Conservation (phyloP, 2,797 vertebrate genomes). For the Parauchenoglanis ngamensis region DNA sequence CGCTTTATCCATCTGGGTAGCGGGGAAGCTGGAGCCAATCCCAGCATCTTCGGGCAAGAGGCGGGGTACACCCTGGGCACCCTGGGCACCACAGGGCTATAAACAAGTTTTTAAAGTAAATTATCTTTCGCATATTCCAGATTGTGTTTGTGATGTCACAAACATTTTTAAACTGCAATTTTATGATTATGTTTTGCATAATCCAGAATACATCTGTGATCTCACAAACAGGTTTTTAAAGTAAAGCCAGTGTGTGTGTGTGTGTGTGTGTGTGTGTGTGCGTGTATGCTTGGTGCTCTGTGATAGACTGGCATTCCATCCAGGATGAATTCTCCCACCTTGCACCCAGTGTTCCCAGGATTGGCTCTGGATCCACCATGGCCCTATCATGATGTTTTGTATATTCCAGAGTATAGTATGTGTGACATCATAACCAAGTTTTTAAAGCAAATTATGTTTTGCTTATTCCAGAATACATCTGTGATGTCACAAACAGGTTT, state of each 20-base stretch:
- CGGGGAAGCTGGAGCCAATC: no score
- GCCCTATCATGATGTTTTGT: background rate
- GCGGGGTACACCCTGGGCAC: no score
- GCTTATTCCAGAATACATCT: background rate
- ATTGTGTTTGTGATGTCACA: background rate
- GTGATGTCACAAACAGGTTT: background rate
- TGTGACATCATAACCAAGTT: background rate
- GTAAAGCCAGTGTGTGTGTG: background rate
- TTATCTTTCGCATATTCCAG: background rate
- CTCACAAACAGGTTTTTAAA: background rate
- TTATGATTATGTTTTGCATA: background rate
- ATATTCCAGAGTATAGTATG: background rate
- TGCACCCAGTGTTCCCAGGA: background rate
- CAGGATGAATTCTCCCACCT: background rate
- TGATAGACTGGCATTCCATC: background rate
- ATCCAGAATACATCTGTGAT: background rate
- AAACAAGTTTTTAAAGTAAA: no score
- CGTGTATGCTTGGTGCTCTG: background rate
- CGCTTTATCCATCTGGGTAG: no score
- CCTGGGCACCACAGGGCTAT: no score
- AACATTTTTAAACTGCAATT: no score
- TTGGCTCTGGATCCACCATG: background rate
- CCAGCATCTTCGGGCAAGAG: no score
- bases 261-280: background rate
- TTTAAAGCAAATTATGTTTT: no score